Evolutionary conservation across 2,797 vertebrate species (phyloP).

Genomic region (Sparus aurata): DNA sequence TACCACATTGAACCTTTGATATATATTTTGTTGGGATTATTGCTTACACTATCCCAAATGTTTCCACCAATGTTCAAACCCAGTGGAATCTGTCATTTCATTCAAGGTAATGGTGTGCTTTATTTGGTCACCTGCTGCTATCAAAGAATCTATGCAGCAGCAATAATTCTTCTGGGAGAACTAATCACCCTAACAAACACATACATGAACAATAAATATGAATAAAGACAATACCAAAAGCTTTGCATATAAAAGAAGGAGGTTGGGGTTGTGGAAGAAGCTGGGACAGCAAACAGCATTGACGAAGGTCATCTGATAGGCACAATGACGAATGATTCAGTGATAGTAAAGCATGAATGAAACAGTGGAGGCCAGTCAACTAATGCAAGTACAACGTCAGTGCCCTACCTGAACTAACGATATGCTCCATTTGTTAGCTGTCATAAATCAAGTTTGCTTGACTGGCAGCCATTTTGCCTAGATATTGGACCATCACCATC

Average conservation of each 20-base stretch:
- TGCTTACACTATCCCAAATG: no score
- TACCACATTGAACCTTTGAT: no score
- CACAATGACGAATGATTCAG: neutral
- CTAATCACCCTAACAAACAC: conserved; percentile 16
- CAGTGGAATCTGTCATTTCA: no score
- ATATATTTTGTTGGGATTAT: no score
- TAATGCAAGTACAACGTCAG: neutral
- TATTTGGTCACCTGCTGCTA: neutral
- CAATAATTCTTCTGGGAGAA: conserved; percentile 4
- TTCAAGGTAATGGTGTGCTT: no score
- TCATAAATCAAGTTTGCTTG: no score
- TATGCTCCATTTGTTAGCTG: no score
- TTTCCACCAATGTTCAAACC: no score
- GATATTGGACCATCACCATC: no score
- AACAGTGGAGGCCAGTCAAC: neutral
- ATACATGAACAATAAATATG: conserved; percentile 13
- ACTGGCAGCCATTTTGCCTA: no score
- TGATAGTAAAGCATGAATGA: conserved; percentile 2
- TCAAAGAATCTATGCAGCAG: conserved; percentile 13
- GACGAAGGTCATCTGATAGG: neutral
- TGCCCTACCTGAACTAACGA: no score
- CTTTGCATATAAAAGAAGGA: conserved; percentile 2
- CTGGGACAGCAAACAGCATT: neutral
- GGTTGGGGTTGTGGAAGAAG: neutral
- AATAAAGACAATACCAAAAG: conserved; percentile 19